A percentile compares a stretch with the other conserved stretches of the same genome.
Conservation (phyloP, 1,140 invertebrate genomes). For the Vanessa atalanta region DNA sequence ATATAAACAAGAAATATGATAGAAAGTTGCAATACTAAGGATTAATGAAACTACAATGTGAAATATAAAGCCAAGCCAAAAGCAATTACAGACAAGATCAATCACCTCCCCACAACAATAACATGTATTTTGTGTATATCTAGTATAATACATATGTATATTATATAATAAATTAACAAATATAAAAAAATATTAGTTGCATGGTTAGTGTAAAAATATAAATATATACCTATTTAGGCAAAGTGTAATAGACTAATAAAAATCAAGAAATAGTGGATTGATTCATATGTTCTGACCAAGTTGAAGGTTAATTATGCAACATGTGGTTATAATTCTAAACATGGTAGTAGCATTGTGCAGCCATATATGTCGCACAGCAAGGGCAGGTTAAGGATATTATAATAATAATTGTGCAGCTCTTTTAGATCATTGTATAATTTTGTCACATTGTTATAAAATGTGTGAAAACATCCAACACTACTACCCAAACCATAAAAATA, state of each 20-base stretch:
- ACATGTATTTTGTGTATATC: neutral
- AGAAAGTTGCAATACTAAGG: neutral
- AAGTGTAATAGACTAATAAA: neutral
- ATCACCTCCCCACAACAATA: neutral
- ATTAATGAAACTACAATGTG: conserved; percentile 1
- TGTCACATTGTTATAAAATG: too few species aligned
- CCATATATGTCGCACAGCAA: conserved; percentile 40
- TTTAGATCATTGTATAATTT: too few species aligned
- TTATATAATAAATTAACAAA: neutral
- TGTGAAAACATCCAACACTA: too few species aligned
- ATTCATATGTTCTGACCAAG: conserved; percentile 30
- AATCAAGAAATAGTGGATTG: neutral
- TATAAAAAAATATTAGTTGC: neutral
- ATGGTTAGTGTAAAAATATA: too few species aligned
- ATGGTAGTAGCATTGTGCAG: conserved; percentile 51
- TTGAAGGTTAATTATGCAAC: conserved; percentile 47
- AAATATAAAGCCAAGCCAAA: neutral
- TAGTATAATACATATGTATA: neutral
- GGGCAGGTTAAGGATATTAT: conserved; percentile 29
- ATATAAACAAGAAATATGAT: too few species aligned
- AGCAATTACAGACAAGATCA: neutral
- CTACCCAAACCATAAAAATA: too few species aligned
- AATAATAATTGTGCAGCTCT: neutral
- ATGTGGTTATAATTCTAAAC: conserved; percentile 40
- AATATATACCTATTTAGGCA: too few species aligned